Evolutionary conservation across 2,113 vertebrate species (phyloP).

Genomic region (Nothoprocta perdicaria): DNA sequence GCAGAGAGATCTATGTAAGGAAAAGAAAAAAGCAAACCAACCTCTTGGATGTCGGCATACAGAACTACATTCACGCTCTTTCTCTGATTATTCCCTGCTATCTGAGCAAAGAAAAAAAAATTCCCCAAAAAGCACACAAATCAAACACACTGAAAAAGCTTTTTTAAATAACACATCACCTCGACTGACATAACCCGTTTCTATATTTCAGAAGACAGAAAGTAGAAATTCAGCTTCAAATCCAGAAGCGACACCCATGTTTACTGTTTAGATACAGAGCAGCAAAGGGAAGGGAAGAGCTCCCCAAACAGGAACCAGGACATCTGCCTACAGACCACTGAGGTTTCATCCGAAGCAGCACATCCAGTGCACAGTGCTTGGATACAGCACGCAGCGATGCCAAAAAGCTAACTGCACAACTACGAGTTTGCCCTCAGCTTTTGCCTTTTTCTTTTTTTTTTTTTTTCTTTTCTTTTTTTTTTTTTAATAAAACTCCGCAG

Average conservation of each 20-base stretch:
- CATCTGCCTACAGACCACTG: conserved; percentile 32
- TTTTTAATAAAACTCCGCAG: conserved; percentile 35
- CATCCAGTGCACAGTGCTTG: conserved; percentile 23
- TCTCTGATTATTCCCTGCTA: conserved; percentile 49
- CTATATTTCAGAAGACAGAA: conserved; percentile 21
- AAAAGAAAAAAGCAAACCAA: conserved; percentile 3
- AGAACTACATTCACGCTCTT: conserved; percentile 46
- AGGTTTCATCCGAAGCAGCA: conserved; percentile 35
- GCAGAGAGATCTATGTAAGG: conserved; percentile 14
- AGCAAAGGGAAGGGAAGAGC: conserved; percentile 19
- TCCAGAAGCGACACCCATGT: neutral
- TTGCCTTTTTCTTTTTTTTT: neutral
- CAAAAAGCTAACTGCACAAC: conserved; percentile 31
- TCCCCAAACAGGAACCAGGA: neutral
- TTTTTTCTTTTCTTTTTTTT: too few species aligned
- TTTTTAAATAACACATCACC: conserved; percentile 28
- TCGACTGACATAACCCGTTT: conserved; percentile 27
- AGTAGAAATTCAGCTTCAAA: conserved; percentile 43
- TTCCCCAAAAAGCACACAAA: conserved; percentile 44
- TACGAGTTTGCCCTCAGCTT: conserved; percentile 40
- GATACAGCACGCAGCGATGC: neutral
- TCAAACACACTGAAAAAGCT: conserved; percentile 27
- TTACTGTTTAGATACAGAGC: conserved; percentile 15
- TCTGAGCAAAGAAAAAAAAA: conserved; percentile 39
- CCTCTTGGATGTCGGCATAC: conserved; percentile 38